A percentile compares a stretch with the other conserved stretches of the same genome.
These are phyloP conservation scores for Dryobates pubescens DNA, from an alignment of 2,797 vertebrate genomes.

Conservation along the genomic window DNA sequence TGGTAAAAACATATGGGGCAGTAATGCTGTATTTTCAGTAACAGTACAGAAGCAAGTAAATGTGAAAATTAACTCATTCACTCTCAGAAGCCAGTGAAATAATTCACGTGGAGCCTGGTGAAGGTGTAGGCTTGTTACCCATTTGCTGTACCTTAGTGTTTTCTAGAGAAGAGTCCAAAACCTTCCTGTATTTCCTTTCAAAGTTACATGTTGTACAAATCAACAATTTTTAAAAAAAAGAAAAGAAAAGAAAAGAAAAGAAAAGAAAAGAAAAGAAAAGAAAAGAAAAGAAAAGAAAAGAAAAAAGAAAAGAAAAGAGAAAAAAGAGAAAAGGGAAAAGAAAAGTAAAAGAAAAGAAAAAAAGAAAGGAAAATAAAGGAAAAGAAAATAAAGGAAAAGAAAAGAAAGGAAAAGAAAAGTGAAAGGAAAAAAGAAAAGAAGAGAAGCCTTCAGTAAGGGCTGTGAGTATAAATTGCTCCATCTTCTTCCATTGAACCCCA, in stretches of 20 bases:
- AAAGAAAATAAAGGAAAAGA: too few species aligned
- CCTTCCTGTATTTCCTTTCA: not conserved
- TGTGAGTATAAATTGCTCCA: not conserved
- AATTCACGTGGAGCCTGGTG: not conserved
- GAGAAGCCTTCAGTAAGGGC: not conserved
- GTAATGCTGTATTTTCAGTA: not conserved
- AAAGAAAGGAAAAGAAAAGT: too few species aligned
- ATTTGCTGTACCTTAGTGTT: not conserved
- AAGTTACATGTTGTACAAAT: not conserved
- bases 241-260: too few species aligned
- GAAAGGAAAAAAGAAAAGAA: too few species aligned
- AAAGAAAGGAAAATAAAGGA: too few species aligned
- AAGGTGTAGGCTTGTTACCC: rapidly evolving
- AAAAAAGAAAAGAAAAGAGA: too few species aligned
- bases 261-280: too few species aligned
- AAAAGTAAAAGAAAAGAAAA: too few species aligned
- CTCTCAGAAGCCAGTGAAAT: not conserved
- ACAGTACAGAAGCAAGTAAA: not conserved
- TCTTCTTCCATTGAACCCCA: not conserved
- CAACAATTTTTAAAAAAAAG: not conserved
- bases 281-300: too few species aligned
- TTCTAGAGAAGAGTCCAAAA: not conserved
- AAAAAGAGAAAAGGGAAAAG: too few species aligned
- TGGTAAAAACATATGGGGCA: not conserved
- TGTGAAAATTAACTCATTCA: not conserved